Evolutionary conservation across 2,888 invertebrate species (phyloP).

Genomic region (Hecatera dysodea): DNA sequence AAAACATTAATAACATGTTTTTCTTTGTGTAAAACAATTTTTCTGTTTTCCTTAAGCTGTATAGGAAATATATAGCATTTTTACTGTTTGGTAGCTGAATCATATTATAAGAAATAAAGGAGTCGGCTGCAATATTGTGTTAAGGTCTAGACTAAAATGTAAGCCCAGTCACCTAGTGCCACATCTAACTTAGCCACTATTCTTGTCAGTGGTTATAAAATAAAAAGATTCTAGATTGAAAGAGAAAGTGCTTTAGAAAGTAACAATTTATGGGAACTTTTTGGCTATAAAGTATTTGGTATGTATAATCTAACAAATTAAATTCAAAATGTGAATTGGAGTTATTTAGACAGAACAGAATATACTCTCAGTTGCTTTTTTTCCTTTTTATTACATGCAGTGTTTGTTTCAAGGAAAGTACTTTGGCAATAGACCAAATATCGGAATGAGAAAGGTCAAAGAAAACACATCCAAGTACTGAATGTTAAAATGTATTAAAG

Average conservation of each 20-base stretch:
- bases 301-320: too few species aligned
- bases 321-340: neutral
- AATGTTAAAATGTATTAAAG: constrained; percentile 59
- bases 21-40: neutral
- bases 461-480: constrained; percentile 54
- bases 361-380: neutral
- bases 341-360: neutral
- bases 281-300: neutral
- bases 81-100: neutral
- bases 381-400: neutral
- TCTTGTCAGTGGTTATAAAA: neutral
- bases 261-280: constrained; percentile 7
- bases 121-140: neutral
- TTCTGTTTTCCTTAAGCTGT: neutral
- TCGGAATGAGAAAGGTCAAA: constrained; percentile 42
- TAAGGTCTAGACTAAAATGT: neutral
- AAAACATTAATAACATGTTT: constrained; percentile 8
- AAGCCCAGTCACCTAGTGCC: neutral
- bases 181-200: neutral
- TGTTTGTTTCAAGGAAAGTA: constrained; percentile 27
- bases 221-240: constrained; percentile 15
- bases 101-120: constrained; percentile 11
- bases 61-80: constrained; percentile 30
- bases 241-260: constrained; percentile 41
- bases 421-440: constrained; percentile 57